Conservation (phyloP, 2,113 vertebrate genomes). For the Equus quagga region DNA sequence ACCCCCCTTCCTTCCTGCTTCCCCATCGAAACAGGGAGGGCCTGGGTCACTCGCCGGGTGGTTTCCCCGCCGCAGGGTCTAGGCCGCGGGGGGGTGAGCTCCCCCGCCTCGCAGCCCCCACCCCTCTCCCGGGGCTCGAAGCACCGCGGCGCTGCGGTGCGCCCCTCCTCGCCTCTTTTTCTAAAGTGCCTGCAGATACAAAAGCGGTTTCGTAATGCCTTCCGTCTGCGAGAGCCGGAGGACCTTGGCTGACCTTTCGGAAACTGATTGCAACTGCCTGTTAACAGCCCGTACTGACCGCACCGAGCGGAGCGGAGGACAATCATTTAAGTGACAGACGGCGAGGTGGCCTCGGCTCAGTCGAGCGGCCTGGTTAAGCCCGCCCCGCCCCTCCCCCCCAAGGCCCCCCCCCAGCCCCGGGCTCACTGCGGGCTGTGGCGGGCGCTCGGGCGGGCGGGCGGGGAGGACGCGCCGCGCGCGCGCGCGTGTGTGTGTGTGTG, state of each 20-base stretch:
- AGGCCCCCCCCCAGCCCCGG: slow-evolving; percentile 55
- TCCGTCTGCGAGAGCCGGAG: slow-evolving; percentile 79
- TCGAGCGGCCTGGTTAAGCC: slow-evolving; percentile 84
- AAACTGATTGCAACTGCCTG: slow-evolving; percentile 84
- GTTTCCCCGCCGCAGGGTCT: neutral
- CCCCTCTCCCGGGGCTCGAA: neutral
- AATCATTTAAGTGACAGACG: slow-evolving; percentile 76
- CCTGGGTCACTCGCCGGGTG: neutral
- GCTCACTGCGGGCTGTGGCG: slow-evolving; percentile 75
- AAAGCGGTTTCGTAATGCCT: slow-evolving; percentile 87
- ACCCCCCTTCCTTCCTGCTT: neutral
- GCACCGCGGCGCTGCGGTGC: slow-evolving; percentile 40
- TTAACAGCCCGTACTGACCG: slow-evolving; percentile 73
- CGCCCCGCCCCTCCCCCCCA: slow-evolving; percentile 77
- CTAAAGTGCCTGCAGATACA: slow-evolving; percentile 83
- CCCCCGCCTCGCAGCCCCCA: neutral
- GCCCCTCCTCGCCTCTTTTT: slow-evolving; percentile 74
- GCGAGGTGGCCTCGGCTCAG: slow-evolving; percentile 84
- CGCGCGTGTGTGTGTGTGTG: neutral
- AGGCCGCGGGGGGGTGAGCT: neutral
- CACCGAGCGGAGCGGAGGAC: slow-evolving; percentile 74
- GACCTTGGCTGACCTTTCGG: slow-evolving; percentile 87
- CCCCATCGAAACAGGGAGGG: neutral
- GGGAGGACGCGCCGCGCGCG: slow-evolving; percentile 62
- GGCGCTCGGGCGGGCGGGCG: neutral